Conservation (phyloP, 2,797 vertebrate genomes). For the Lithobates pipiens region DNA sequence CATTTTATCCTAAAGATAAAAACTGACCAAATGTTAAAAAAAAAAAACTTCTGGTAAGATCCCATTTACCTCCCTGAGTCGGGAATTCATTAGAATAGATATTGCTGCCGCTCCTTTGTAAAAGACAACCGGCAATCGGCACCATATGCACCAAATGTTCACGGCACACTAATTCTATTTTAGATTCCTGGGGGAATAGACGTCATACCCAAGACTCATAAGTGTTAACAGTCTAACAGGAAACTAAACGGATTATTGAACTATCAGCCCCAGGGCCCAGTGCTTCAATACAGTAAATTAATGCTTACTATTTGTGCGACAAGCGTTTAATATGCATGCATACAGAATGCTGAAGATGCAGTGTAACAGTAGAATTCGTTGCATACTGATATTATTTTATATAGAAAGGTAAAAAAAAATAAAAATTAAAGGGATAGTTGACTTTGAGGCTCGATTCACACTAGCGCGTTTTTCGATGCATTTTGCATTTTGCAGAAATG, state of each 20-base stretch:
- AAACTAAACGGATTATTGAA: slow-evolving; percentile 34
- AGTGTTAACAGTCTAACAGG: slow-evolving; percentile 12
- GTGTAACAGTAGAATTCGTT: background rate
- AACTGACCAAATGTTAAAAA: too few relatives aligned
- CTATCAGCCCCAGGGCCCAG: slow-evolving; percentile 1
- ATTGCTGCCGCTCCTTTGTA: background rate
- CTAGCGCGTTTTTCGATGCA: too few relatives aligned
- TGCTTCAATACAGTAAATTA: slow-evolving; percentile 19
- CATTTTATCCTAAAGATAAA: too few relatives aligned
- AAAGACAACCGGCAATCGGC: background rate
- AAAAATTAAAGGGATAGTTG: too few relatives aligned
- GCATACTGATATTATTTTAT: background rate
- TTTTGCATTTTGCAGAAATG: too few relatives aligned
- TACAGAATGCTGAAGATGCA: background rate
- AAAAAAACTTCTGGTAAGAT: too few relatives aligned
- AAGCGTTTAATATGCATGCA: background rate
- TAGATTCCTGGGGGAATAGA: slow-evolving; percentile 10
- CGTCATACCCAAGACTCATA: slow-evolving; percentile 10
- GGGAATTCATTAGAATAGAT: background rate
- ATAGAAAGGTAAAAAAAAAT: background rate
- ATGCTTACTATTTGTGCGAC: slow-evolving; percentile 18
- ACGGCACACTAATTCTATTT: background rate
- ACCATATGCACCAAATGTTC: background rate
- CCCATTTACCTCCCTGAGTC: too few relatives aligned
- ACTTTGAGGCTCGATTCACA: too few relatives aligned